Percentiles rank a stretch among this genome's conserved stretches.
These are phyloP conservation scores for Crotalus helleri DNA, from an alignment of 2,113 vertebrate genomes.

Conservation along the genomic window DNA sequence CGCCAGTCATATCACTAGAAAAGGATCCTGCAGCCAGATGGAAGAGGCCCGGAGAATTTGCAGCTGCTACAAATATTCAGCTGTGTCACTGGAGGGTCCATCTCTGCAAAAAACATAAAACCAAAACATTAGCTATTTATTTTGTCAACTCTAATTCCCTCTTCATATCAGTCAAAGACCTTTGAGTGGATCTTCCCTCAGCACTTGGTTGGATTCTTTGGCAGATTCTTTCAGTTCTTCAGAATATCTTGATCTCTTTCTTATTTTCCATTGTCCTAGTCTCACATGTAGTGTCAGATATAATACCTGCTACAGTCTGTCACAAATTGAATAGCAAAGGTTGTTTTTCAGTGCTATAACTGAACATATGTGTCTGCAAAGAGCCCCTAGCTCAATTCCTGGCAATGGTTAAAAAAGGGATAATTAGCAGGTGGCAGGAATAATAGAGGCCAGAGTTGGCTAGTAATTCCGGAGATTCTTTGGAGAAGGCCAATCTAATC, in stretches of 20 bases:
- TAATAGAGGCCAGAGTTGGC: neutral
- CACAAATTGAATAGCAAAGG: neutral
- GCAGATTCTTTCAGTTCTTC: neutral
- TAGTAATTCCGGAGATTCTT: neutral
- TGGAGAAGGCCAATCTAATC: neutral
- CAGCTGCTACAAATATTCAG: constrained; percentile 72
- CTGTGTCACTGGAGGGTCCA: constrained; percentile 69
- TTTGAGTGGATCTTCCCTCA: neutral
- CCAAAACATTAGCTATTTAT: constrained; percentile 42
- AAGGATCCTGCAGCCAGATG: constrained; percentile 55
- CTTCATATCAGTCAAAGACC: neutral
- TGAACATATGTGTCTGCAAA: neutral
- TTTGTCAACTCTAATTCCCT: constrained; percentile 6
- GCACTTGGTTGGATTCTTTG: neutral
- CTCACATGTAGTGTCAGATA: neutral
- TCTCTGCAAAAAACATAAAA: constrained; percentile 65
- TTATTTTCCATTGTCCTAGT: neutral
- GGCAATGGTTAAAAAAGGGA: neutral
- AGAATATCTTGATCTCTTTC: neutral
- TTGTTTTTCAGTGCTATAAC: neutral
- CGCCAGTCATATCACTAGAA: constrained; percentile 53
- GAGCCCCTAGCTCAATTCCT: neutral
- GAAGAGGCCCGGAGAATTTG: constrained; percentile 62
- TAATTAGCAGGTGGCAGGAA: neutral
- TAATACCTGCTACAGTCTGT: neutral